Evolutionary conservation across 1,140 invertebrate genomes (phyloP).

Genomic region (Heliconius melpomene): DNA sequence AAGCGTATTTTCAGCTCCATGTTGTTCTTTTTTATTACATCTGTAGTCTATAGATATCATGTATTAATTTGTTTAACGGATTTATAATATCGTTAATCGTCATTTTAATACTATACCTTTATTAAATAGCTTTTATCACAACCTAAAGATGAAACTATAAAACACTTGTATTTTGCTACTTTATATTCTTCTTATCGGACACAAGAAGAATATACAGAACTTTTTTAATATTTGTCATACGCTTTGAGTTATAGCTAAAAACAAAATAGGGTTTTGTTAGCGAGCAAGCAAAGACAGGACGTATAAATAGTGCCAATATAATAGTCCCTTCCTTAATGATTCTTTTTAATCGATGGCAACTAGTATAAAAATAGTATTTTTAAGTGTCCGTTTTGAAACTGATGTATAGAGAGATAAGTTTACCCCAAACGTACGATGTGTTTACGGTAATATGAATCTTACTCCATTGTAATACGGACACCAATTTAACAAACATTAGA

Average conservation of each 20-base stretch:
- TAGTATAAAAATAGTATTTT: constrained; percentile 25
- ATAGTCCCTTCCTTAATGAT: constrained; percentile 29
- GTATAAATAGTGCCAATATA: neutral
- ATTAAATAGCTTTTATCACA: neutral
- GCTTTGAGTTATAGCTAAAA: neutral
- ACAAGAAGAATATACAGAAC: no score
- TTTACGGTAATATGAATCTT: constrained; percentile 15
- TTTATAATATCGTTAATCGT: neutral
- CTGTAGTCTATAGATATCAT: neutral
- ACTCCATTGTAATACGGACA: neutral
- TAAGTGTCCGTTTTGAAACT: constrained; percentile 33
- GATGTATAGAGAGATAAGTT: constrained; percentile 50
- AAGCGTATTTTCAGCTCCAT: neutral
- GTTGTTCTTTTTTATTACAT: neutral
- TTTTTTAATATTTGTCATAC: no score
- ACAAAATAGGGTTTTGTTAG: neutral
- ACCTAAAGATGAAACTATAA: no score
- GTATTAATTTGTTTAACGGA: neutral
- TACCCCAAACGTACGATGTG: constrained; percentile 40
- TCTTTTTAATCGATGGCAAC: constrained; percentile 29
- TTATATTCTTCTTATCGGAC: no score
- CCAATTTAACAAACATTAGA: neutral
- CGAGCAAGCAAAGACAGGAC: neutral
- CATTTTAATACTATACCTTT: neutral
- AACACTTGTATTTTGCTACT: no score